These are phyloP conservation scores for Lasioglossum vierecki DNA, from an alignment of 2,888 invertebrate species.

Conservation along the genomic window DNA sequence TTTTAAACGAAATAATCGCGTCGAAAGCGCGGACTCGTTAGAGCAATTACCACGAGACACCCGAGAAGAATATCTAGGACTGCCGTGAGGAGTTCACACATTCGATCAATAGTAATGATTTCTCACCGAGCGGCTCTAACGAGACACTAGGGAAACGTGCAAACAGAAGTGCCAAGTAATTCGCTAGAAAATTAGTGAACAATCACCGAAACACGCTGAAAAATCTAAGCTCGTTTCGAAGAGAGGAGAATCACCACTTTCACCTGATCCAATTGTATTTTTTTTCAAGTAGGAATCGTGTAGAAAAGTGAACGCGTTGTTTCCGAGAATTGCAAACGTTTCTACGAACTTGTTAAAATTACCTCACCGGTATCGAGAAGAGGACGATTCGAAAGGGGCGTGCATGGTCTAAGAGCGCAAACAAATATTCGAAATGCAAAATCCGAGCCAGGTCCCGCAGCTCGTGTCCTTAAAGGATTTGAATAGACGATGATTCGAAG, in stretches of 20 bases:
- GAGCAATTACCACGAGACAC: conserved; percentile 3
- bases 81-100: conserved; percentile 2
- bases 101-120: conserved; percentile 32
- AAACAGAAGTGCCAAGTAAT: not conserved
- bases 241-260: not conserved
- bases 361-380: too few relatives aligned
- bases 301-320: too few relatives aligned
- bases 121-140: not conserved
- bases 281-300: not conserved
- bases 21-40: not conserved
- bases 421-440: not conserved
- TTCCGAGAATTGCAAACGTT: not conserved
- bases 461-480: conserved; percentile 30
- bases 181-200: not conserved
- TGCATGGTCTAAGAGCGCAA: not conserved
- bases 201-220: not conserved
- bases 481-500: conserved; percentile 47
- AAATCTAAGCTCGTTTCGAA: not conserved
- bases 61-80: not conserved
- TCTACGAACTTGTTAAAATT: too few relatives aligned
- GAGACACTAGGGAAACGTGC: not conserved
- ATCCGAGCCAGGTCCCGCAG: not conserved
- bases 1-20: not conserved
- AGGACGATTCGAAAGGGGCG: not conserved
- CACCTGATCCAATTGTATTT: not conserved